Evolutionary conservation across 2,888 invertebrate species (phyloP).

Genomic region (Pardosa pseudoannulata): DNA sequence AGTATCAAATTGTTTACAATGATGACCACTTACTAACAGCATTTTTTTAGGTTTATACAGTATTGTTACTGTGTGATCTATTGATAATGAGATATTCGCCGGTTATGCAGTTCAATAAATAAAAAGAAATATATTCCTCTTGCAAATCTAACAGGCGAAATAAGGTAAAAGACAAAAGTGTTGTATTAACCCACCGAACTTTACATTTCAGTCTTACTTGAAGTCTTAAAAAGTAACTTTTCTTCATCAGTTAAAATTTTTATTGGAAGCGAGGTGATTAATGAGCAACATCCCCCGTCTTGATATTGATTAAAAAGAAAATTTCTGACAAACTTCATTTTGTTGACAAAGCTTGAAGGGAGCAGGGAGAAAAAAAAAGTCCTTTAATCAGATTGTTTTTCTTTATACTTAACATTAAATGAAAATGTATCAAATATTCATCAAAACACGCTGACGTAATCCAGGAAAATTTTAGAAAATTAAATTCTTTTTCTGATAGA

Average conservation of each 20-base stretch:
- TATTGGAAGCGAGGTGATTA: background rate
- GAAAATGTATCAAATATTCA: slow-evolving; percentile 4
- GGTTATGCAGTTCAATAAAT: no score
- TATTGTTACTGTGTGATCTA: no score
- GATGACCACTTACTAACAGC: no score
- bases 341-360: slow-evolving; percentile 4
- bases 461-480: background rate
- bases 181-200: no score
- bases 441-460: background rate
- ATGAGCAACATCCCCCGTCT: background rate
- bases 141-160: no score
- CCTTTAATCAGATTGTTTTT: slow-evolving; percentile 7
- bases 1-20: no score
- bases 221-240: background rate
- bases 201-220: no score
- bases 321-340: slow-evolving; percentile 8
- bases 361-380: background rate
- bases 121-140: no score
- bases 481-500: background rate
- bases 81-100: no score
- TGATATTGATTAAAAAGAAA: slow-evolving; percentile 17
- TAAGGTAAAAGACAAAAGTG: no score
- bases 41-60: no score
- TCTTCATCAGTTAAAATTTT: background rate
- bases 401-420: slow-evolving; percentile 12